Percentiles rank a stretch among this genome's conserved stretches.
Conservation (phyloP, 2,888 invertebrate species). For the Athripsodes cinereus region DNA sequence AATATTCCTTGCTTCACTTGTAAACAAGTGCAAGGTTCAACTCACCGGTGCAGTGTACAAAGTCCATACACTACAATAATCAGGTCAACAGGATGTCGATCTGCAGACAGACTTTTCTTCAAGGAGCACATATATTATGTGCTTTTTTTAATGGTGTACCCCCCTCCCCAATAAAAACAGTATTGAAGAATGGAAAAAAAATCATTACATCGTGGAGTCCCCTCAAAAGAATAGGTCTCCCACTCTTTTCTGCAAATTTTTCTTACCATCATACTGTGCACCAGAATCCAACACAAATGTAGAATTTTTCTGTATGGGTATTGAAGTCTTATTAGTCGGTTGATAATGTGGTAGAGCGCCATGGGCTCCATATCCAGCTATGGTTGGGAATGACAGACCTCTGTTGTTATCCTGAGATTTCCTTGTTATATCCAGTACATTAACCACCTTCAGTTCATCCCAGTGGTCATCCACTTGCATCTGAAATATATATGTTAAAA, state of each 20-base stretch:
- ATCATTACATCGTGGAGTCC: conserved; percentile 2
- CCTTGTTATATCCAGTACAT: conserved; percentile 66
- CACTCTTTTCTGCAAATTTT: too few species aligned
- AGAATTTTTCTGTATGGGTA: conserved; percentile 64
- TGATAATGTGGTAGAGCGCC: conserved; percentile 85
- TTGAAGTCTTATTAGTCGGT: conserved; percentile 61
- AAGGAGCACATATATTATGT: too few species aligned
- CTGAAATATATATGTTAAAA: too few species aligned
- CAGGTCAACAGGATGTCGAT: too few species aligned
- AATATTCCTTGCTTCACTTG: too few species aligned
- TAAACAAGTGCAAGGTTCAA: too few species aligned
- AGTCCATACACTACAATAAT: too few species aligned
- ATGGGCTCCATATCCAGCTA: conserved; percentile 81
- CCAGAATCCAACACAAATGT: conserved; percentile 91
- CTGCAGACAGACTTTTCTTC: too few species aligned
- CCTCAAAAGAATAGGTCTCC: too few species aligned
- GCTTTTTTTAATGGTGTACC: too few species aligned
- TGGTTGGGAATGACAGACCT: conserved; percentile 78
- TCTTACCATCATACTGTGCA: conserved; percentile 78
- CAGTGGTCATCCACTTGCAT: conserved; percentile 46
- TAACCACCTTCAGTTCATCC: conserved; percentile 68
- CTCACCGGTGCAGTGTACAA: too few species aligned
- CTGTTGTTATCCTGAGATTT: conserved; percentile 65
- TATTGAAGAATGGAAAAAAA: not conserved
- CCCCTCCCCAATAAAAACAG: too few species aligned